Evolutionary conservation across 2,888 invertebrate genomes (phyloP), one percentile per base, ranked within the genome.

Genomic region (Drosophila anomalata): DNA sequence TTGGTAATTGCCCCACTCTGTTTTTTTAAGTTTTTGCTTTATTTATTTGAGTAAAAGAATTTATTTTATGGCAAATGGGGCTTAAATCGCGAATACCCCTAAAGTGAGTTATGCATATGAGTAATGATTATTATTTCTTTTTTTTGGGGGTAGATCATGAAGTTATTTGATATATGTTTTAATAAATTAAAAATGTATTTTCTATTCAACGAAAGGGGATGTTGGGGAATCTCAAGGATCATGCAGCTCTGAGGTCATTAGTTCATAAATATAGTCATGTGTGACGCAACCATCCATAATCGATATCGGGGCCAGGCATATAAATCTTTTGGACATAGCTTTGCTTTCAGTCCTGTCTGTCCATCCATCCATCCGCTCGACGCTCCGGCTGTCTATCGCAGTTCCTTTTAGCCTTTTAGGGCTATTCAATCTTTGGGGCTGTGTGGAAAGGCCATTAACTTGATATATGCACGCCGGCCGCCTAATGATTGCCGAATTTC

Each of bases 401-500:
- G 39, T 54, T 48, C 53, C 59, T 51, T 59, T 67, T 51, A 29
- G 53, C 68, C 69, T 63, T 52, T 76, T 62, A 66, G 52, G 62
- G 65, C 62, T 55, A 68, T 63, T 77, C 76, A 80, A 82, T 78
- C 65, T 73, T 36, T 67, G 51, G 63, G 67, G 48, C 57, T 53
- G 68, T 47, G 80, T 73, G 78, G 84, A 81, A 80, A 84, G 81
- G 75, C 83, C 83, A 86, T 87, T 86, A 86, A 83, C 77, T 78
- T 86, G 86, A 86, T 86, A 83, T 83, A 86, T 85, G 77, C 52
- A 73, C 69, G 62, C 33, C 67, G 74, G 60, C 52, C 78, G 82
- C 76, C 78, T 83, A 88, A 88, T 88, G 84, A 88, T 88, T 87
- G 78, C 86, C 84, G 87, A 86, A 86, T 87, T 87, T 87, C 86